These are phyloP conservation scores for Drosophila sulfurigaster DNA, from an alignment of 1,140 invertebrate species.

Conservation along the genomic window DNA sequence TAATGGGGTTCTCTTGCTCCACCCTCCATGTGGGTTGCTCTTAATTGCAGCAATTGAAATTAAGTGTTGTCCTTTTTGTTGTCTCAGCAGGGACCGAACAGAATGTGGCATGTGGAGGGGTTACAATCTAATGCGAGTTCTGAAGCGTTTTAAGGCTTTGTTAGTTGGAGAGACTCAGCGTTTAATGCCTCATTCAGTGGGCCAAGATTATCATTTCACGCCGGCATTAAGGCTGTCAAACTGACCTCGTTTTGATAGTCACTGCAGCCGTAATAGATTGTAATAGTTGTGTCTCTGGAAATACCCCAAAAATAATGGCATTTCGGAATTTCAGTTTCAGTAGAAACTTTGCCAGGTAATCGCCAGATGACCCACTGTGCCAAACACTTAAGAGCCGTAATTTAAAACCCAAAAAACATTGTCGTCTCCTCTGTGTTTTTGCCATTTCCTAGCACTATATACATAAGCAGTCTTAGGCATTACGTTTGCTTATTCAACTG, in stretches of 20 bases:
- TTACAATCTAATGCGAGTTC: conserved; percentile 23
- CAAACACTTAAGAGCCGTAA: conserved; percentile 41
- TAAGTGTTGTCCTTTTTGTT: conserved; percentile 72
- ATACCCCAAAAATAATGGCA: neutral
- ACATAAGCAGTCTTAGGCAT: conserved; percentile 16
- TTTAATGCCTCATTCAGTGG: conserved; percentile 64
- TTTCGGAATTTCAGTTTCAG: conserved; percentile 8
- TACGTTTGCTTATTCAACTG: conserved; percentile 54
- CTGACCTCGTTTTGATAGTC: conserved; percentile 41
- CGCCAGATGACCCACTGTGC: conserved; percentile 34
- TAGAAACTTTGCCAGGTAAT: conserved; percentile 42
- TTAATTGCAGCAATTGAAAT: conserved; percentile 82
- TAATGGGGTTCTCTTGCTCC: conserved; percentile 47
- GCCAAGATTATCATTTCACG: conserved; percentile 21
- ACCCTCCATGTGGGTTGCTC: conserved; percentile 59
- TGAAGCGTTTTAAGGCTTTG: conserved; percentile 54
- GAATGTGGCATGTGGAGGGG: neutral
- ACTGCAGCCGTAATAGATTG: conserved; percentile 40
- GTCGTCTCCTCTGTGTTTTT: neutral
- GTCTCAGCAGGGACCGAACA: conserved; percentile 2
- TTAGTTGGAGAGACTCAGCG: conserved; percentile 55
- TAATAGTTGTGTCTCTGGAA: conserved; percentile 12
- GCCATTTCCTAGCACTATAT: conserved; percentile 6
- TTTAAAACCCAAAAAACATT: conserved; percentile 29
- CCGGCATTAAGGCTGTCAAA: conserved; percentile 30